These are phyloP conservation scores for Varanus salvator DNA, from an alignment of 2,113 vertebrate genomes.

Conservation along the genomic window DNA sequence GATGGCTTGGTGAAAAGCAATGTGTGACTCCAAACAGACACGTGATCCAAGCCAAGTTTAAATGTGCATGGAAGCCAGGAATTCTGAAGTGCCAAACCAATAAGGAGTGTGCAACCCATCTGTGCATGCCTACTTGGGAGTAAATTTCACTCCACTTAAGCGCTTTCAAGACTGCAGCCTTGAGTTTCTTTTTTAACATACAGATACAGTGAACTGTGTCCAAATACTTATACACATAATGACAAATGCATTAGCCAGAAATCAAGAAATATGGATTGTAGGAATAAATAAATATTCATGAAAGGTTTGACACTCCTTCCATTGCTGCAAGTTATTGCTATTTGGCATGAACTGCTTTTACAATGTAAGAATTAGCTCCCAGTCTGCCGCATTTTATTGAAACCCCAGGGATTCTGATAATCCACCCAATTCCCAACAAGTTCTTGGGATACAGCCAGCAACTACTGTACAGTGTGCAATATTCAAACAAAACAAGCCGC, in stretches of 20 bases:
- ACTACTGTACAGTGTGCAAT: not conserved
- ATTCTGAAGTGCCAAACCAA: not conserved
- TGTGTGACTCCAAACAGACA: not conserved
- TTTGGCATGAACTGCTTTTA: not conserved
- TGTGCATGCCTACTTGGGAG: not conserved
- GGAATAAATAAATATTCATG: conserved; percentile 15
- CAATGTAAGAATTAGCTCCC: not conserved
- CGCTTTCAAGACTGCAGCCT: not conserved
- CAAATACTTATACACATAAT: not conserved
- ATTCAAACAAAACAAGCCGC: not conserved
- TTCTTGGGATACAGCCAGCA: not conserved
- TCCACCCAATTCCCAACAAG: not conserved
- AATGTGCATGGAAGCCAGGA: not conserved
- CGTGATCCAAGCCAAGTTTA: not conserved
- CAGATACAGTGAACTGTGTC: not conserved
- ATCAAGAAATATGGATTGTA: not conserved
- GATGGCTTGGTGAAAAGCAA: not conserved
- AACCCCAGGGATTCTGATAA: conserved; percentile 11
- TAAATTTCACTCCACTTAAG: not conserved
- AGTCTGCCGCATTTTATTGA: not conserved
- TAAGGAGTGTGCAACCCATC: not conserved
- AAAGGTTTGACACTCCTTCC: not conserved
- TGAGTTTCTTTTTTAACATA: not conserved
- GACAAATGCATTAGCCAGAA: not conserved
- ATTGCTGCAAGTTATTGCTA: not conserved